phyloP scores from a whole-genome alignment of 2,113 vertebrate genomes.

The Struthio camelus region DNA sequence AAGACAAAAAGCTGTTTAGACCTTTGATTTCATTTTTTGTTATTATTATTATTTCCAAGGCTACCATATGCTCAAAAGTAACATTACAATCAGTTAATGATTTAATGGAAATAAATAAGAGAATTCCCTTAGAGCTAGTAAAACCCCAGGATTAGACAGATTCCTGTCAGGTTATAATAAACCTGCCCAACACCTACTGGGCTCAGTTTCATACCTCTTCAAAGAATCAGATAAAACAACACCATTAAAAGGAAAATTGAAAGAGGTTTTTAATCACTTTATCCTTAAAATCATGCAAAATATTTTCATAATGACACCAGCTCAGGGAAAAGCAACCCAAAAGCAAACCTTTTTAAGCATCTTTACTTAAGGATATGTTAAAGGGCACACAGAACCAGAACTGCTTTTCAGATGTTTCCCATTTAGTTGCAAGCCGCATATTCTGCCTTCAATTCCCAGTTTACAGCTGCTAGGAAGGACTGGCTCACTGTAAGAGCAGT shows the following conservation, averaged over 20 bases:
- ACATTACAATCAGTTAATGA: slow-evolving; percentile 44
- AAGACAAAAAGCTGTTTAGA: slow-evolving; percentile 4
- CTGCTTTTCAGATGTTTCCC: slow-evolving; percentile 16
- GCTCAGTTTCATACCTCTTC: slow-evolving; percentile 45
- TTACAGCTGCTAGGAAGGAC: not conserved
- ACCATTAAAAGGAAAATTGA: slow-evolving; percentile 31
- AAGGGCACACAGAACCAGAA: slow-evolving; percentile 9
- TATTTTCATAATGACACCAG: slow-evolving; percentile 7
- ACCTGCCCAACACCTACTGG: slow-evolving; percentile 50
- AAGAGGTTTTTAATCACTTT: slow-evolving; percentile 45
- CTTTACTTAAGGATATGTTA: slow-evolving; percentile 41
- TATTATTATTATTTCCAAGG: slow-evolving; percentile 25
- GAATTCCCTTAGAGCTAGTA: slow-evolving; percentile 37
- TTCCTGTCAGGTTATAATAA: slow-evolving; percentile 62
- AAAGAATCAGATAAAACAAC: slow-evolving; percentile 43
- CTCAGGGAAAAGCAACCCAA: slow-evolving; percentile 28
- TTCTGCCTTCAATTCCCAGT: slow-evolving; percentile 21
- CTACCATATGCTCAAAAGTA: not conserved
- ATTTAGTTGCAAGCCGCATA: slow-evolving; percentile 23
- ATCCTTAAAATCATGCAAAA: slow-evolving; percentile 41
- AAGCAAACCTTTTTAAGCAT: slow-evolving; percentile 7
- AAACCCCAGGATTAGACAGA: slow-evolving; percentile 49
- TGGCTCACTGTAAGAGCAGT: not conserved
- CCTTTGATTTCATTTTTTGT: not conserved
- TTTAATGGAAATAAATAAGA: slow-evolving; percentile 52